Evolutionary conservation across 2,113 vertebrate species (phyloP), one percentile per base, ranked within the genome.

Genomic region (Gymnarchus niloticus): DNA sequence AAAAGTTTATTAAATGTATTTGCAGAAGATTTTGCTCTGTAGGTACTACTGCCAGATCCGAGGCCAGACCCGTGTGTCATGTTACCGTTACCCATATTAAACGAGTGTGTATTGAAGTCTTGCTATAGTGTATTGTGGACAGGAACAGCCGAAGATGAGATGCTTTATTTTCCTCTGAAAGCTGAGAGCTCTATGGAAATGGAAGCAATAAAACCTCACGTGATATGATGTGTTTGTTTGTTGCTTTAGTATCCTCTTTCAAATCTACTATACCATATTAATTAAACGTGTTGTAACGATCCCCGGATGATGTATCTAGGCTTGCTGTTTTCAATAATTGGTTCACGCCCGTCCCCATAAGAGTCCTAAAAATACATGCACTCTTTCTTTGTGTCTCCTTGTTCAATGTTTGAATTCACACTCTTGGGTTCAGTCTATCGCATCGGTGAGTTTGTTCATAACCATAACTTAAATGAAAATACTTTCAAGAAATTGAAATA

Each of bases 171-270:
- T 51, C 77, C 46, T 49, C 44, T 25, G 77, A 81, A 49, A 51
- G 56, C 83, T 54, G 83, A 49, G 44, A 51, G 83, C 41, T 84
- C 83, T 51, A 69, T 48, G 83, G 83, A 84, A 84, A 69, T 69
- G 59, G 69, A 84, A 84, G 83, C 83, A 84, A 84, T 84, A 84
- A 84, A 84, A 84, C 81, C 46, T 48, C 23, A 69, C 17, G 14
- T 84, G 83, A 65, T n/a, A 19, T 51, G 10, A 10, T 51, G n/a
- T 51, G 46, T 51, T 84, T 2, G 6, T 7, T 23, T 82, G 25
- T 73, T 73, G 65, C 65, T 73, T 69, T 73, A 1, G 33, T 73
- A 73, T 41, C 4, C 65, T 37, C 1, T 73, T 73, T 41, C 33
- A 73, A 73, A 33, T 73, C 33, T 17, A 33, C 61, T 19, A 6